Conservation (phyloP, 1,140 invertebrate species). For the Drosophila cardini region DNA sequence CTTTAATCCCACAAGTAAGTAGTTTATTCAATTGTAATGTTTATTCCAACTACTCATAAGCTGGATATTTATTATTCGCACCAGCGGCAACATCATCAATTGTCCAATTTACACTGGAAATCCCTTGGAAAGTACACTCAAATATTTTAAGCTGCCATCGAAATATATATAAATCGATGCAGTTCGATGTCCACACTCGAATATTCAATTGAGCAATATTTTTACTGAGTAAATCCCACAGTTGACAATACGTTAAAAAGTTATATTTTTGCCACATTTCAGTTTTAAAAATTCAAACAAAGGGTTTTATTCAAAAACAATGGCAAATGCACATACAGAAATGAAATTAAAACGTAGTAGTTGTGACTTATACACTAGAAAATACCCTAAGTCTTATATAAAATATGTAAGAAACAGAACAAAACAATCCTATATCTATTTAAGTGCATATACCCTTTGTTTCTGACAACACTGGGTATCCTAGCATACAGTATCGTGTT, state of each 20-base stretch:
- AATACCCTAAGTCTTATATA: conserved; percentile 5
- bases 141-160: conserved; percentile 13
- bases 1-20: conserved; percentile 3
- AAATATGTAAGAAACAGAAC: too few species aligned
- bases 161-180: conserved; percentile 8
- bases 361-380: not conserved
- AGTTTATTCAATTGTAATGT: not conserved
- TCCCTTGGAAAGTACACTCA: conserved; percentile 7
- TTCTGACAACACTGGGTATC: not conserved
- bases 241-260: conserved; percentile 38
- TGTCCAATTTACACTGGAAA: conserved; percentile 10
- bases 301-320: conserved; percentile 3
- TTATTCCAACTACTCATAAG: conserved; percentile 4
- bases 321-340: conserved; percentile 11
- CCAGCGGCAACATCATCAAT: conserved; percentile 8
- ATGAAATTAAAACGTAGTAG: not conserved
- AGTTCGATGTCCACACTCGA: not conserved
- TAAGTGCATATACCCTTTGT: not conserved
- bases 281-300: not conserved
- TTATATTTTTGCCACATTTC: conserved; percentile 1
- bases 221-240: conserved; percentile 25
- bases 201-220: conserved; percentile 40
- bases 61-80: conserved; percentile 1
- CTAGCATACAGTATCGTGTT: conserved; percentile 1
- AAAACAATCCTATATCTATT: too few species aligned